A percentile compares a stretch with the other conserved stretches of the same genome.
phyloP scores from a whole-genome alignment of 1,140 invertebrate species.

The Ptiloglossa arizonensis region DNA sequence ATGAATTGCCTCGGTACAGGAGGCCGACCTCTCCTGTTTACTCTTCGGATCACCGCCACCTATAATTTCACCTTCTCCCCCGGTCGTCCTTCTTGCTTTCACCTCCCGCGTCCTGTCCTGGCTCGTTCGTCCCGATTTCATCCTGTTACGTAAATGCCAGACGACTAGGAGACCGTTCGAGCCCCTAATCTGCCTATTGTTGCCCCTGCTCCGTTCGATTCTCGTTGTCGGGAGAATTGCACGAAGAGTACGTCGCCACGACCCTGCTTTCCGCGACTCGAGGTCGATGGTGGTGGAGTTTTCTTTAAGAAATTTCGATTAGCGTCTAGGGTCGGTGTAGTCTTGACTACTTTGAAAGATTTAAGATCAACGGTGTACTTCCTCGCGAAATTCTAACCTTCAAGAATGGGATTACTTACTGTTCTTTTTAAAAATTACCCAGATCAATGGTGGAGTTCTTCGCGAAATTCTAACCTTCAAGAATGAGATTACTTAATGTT shows the following conservation, averaged over 20 bases:
- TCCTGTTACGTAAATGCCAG: conserved; percentile 39
- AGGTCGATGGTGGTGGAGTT: no score
- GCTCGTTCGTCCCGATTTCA: background rate
- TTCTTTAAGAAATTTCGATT: no score
- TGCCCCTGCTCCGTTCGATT: background rate
- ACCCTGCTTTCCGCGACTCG: conserved; percentile 38
- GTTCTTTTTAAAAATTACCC: no score
- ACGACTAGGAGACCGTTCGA: conserved; percentile 47
- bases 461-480: no score
- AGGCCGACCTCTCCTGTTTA: conserved; percentile 64
- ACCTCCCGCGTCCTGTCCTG: conserved; percentile 39
- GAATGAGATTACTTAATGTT: no score
- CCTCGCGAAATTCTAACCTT: no score
- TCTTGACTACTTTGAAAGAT: no score
- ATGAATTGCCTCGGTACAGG: conserved; percentile 64
- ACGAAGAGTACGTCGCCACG: conserved; percentile 19
- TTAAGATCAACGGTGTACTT: no score
- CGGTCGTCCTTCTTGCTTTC: conserved; percentile 2
- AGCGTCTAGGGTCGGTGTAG: no score
- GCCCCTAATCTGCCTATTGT: conserved; percentile 47
- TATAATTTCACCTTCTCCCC: conserved; percentile 43
- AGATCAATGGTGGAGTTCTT: no score
- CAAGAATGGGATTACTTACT: no score
- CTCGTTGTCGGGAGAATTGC: background rate
- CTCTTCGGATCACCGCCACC: conserved; percentile 55